These are phyloP conservation scores for Polydesmus complanatus DNA, from an alignment of 2,888 invertebrate genomes.

Conservation along the genomic window DNA sequence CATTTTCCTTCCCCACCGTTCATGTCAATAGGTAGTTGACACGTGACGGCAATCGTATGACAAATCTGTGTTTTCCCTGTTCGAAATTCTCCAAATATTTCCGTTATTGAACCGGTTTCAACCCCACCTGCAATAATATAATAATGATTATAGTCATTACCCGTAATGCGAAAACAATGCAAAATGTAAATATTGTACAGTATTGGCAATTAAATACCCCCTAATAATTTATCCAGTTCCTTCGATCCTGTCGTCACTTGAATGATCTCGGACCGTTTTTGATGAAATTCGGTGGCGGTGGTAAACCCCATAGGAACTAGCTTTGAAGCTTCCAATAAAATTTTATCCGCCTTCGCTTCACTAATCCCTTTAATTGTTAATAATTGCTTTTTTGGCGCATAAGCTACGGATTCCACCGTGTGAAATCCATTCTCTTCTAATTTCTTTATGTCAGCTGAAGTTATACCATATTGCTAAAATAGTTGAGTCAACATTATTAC, in stretches of 20 bases:
- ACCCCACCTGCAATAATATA: constrained; percentile 54
- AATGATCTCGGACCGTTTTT: constrained; percentile 87
- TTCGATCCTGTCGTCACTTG: constrained; percentile 88
- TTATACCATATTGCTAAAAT: constrained; percentile 79
- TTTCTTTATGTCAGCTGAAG: constrained; percentile 78
- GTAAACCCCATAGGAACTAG: constrained; percentile 96
- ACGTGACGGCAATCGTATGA: constrained; percentile 92
- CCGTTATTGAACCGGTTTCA: constrained; percentile 96
- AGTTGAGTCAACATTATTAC: not conserved
- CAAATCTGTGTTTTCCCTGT: constrained; percentile 96
- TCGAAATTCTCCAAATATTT: constrained; percentile 95
- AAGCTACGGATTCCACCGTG: constrained; percentile 91
- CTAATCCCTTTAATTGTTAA: constrained; percentile 86
- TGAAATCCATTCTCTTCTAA: constrained; percentile 83
- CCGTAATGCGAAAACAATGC: constrained; percentile 9
- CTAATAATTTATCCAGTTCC: constrained; percentile 78
- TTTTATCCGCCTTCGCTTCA: constrained; percentile 93
- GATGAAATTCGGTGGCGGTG: constrained; percentile 90
- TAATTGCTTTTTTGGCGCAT: constrained; percentile 81
- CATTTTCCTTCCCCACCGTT: constrained; percentile 99
- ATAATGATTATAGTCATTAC: not conserved
- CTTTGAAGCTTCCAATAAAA: constrained; percentile 77
- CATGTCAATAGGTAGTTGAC: constrained; percentile 82
- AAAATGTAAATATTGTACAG: not conserved
- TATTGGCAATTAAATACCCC: constrained; percentile 37